phyloP scores from a whole-genome alignment of 1,140 invertebrate genomes.

The Pseudoatta argentina region DNA sequence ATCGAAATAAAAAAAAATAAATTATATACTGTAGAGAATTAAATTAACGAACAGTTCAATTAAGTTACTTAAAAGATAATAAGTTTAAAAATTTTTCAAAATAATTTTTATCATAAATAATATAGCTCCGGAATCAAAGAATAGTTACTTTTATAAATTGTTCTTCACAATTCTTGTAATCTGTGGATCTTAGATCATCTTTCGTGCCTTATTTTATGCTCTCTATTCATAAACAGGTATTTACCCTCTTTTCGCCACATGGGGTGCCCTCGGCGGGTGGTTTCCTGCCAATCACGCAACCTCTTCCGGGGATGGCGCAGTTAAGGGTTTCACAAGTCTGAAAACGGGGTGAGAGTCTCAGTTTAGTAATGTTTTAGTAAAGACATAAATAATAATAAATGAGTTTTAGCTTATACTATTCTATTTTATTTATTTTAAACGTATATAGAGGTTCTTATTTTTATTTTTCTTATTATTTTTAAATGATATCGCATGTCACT shows the following conservation, averaged over 20 bases:
- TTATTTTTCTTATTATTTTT: not conserved
- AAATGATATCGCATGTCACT: not conserved
- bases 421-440: not conserved
- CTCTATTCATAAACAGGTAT: conserved; percentile 60
- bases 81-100: not conserved
- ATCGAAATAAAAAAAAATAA: not conserved
- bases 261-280: conserved; percentile 88
- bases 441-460: not conserved
- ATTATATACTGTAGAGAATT: not conserved
- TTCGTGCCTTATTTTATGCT: conserved; percentile 23
- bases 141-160: conserved; percentile 5
- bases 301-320: conserved; percentile 87
- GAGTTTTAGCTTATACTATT: not conserved
- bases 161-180: conserved; percentile 2
- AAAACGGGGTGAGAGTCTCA: conserved; percentile 55
- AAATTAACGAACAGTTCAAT: not conserved
- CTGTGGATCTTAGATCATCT: not conserved
- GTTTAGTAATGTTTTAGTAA: not conserved
- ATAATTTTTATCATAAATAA: not conserved
- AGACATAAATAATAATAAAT: not conserved
- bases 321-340: conserved; percentile 86
- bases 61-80: not conserved
- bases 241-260: conserved; percentile 85
- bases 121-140: not conserved
- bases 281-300: conserved; percentile 84